Evolutionary conservation across 1,140 invertebrate species (phyloP).

Genomic region (Halyomorpha halys): DNA sequence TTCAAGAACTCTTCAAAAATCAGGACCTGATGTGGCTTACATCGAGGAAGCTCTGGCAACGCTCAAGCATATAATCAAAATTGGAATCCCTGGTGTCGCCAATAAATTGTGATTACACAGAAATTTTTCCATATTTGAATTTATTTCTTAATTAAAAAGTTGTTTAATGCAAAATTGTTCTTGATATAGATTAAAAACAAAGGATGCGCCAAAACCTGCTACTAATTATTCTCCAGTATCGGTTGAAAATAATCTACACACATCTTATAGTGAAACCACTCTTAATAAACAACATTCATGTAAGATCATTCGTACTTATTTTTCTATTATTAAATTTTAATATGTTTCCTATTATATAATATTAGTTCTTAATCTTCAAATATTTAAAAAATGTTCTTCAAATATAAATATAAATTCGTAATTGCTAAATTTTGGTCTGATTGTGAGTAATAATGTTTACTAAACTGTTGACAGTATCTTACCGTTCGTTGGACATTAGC

Average conservation of each 20-base stretch:
- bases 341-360: too few species aligned
- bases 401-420: too few species aligned
- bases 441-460: neutral
- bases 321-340: neutral
- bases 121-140: too few species aligned
- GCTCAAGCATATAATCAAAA: slow-evolving; percentile 51
- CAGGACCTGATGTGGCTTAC: slow-evolving; percentile 48
- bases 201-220: too few species aligned
- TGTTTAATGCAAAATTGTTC: too few species aligned
- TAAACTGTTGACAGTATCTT: slow-evolving; percentile 1
- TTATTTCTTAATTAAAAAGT: too few species aligned
- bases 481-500: neutral
- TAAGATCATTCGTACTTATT: neutral
- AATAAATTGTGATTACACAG: slow-evolving; percentile 41
- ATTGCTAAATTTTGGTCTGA: too few species aligned
- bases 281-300: slow-evolving; percentile 5
- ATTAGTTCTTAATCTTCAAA: too few species aligned
- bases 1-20: slow-evolving; percentile 38
- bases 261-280: neutral
- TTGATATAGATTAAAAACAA: too few species aligned
- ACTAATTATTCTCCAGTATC: neutral
- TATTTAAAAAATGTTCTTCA: too few species aligned
- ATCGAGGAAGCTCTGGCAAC: slow-evolving; percentile 61
- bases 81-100: slow-evolving; percentile 48
- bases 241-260: slow-evolving; percentile 2